Conservation (phyloP, 1,140 invertebrate species). For the Drosophila sp. region DNA sequence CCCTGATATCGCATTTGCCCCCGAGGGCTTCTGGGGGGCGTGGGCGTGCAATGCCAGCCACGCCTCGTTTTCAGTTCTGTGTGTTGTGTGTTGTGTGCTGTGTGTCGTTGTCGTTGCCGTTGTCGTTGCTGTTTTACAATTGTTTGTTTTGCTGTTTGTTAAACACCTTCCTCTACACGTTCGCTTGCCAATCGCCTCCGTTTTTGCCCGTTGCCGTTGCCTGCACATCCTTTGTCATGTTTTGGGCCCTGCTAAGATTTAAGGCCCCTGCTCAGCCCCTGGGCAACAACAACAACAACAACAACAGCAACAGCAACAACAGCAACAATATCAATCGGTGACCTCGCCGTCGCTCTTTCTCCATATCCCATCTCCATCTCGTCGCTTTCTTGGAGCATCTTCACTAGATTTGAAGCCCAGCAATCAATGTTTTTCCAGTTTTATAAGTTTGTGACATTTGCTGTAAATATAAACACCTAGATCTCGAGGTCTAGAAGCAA, state of each 20-base stretch:
- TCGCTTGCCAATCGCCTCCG: conserved; percentile 65
- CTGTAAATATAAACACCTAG: too few species aligned
- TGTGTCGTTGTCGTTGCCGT: conserved; percentile 32
- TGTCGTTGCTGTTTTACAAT: conserved; percentile 74
- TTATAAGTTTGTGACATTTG: too few species aligned
- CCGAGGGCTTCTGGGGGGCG: conserved; percentile 39
- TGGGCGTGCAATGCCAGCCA: conserved; percentile 64
- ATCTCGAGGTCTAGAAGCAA: too few species aligned
- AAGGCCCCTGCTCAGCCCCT: conserved; percentile 53
- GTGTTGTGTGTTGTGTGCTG: conserved; percentile 23
- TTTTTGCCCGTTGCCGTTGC: conserved; percentile 31
- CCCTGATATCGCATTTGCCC: conserved; percentile 22
- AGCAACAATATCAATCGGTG: neutral
- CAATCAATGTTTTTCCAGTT: too few species aligned
- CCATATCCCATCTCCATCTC: conserved; percentile 22
- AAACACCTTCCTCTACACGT: conserved; percentile 83
- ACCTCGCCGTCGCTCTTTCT: conserved; percentile 37
- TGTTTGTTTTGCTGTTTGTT: conserved; percentile 84
- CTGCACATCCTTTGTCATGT: conserved; percentile 82
- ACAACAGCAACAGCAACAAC: neutral
- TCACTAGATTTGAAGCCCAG: conserved; percentile 39
- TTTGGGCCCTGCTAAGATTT: conserved; percentile 69
- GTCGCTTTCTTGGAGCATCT: conserved; percentile 24
- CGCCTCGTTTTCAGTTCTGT: conserved; percentile 47
- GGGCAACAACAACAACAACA: conserved; percentile 30